Base-by-base conservation (phyloP, 2,888 invertebrate genomes). In the Thecophora atra region DNA sequence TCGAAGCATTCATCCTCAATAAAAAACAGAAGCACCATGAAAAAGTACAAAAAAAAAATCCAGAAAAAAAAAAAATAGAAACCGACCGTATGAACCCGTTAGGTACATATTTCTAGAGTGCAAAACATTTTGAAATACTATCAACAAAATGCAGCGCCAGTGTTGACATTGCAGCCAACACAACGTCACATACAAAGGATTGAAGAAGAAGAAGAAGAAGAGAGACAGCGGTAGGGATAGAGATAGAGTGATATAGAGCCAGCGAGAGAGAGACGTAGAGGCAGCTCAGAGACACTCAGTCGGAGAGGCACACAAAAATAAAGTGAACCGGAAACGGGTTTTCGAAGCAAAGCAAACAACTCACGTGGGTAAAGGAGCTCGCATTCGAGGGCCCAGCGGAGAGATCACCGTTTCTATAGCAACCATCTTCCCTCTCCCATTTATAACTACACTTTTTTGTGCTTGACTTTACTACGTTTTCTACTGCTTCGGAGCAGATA, bases 51-150 rank as follows among this genome's bases (percentile, higher is more conserved):
- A 62, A 17, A 15, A 17, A 21, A 19, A 24, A 58, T 17, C 26
- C 17, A 3, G 26, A 58, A 58, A 58, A 26, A 58, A 56, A 58
- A n/a, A 42, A 5, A 4, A 30, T 21, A 19, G n/a, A 68, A 44
- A 37, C 21, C 47, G 44, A 28, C 58, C 37, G 37, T 37, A 37
- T 37, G 37, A 11, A n/a, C 17, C 2, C 26, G 47, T 52, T 58
- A 54, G 63, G 54, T 62, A 62, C 60, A 68, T 28, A 68, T 42
- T 74, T 74, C 68, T 72, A 71, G 70, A 69, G 51, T 51, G 51
- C 17, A 60, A 69, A 62, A 60, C 47, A 69, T 28, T 69, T 60
- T 62, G 21, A 69, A 69, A 69, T 51, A 47, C 47, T 69, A 51
- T 62, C 69, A 69, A 62, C 69, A 60, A 28, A 26, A 54, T 52